Evolutionary conservation across 2,113 vertebrate genomes (phyloP).

Genomic region (Jaculus jaculus): DNA sequence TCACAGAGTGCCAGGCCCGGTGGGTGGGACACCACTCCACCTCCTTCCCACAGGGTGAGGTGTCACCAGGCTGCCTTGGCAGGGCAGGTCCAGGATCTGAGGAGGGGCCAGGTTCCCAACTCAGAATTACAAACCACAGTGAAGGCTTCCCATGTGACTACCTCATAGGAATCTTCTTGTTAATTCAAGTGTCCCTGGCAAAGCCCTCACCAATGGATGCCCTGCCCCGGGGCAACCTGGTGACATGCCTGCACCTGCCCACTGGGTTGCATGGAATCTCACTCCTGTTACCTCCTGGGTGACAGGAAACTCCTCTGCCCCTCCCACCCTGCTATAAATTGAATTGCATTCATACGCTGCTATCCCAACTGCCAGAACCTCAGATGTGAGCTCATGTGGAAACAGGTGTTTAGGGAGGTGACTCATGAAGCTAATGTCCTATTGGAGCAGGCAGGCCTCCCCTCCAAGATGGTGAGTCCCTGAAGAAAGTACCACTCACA

Average conservation of each 20-base stretch:
- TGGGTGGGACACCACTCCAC: no score
- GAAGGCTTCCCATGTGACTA: not conserved
- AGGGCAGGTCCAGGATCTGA: not conserved
- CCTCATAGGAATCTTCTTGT: no score
- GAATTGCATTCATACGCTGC: fast-evolving
- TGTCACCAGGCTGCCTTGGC: not conserved
- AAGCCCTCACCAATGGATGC: fast-evolving
- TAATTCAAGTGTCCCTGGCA: not conserved
- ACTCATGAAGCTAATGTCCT: not conserved
- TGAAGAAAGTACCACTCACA: fast-evolving
- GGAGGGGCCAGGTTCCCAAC: not conserved
- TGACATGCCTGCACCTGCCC: fast-evolving
- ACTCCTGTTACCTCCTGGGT: fast-evolving
- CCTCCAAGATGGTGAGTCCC: fast-evolving
- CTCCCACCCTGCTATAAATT: fast-evolving
- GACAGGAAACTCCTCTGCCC: fast-evolving
- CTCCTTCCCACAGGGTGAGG: no score
- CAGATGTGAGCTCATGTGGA: not conserved
- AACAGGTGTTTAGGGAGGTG: not conserved
- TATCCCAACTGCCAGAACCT: not conserved
- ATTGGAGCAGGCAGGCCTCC: not conserved
- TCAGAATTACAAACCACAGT: not conserved
- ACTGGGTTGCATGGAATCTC: fast-evolving
- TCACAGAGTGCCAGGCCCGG: no score
- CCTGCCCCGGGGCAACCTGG: fast-evolving